Percentiles rank a stretch among this genome's conserved stretches.
Evolutionary conservation across 2,888 invertebrate species (phyloP).

Genomic region (Gonocerus acuteangulatus): DNA sequence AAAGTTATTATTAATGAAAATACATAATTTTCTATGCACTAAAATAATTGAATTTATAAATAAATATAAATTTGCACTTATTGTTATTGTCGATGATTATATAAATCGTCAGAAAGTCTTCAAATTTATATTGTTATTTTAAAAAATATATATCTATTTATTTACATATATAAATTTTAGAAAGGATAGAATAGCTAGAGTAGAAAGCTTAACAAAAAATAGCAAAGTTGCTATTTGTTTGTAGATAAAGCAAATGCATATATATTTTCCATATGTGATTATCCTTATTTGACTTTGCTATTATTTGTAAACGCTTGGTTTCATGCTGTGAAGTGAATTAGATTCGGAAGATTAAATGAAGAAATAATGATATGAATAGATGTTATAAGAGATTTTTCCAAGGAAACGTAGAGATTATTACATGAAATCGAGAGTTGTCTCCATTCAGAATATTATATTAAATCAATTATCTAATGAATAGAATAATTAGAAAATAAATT

Average conservation of each 20-base stretch:
- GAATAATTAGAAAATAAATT: too few relatives aligned
- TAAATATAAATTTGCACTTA: conserved; percentile 11
- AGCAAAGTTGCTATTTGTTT: conserved; percentile 1
- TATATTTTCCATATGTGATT: neutral
- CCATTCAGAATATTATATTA: too few relatives aligned
- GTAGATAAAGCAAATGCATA: neutral
- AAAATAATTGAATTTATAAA: conserved; percentile 1
- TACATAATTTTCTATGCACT: conserved; percentile 17
- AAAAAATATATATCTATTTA: conserved; percentile 6
- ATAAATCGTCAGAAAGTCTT: conserved; percentile 2
- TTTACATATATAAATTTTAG: neutral
- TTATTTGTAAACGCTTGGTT: conserved; percentile 14
- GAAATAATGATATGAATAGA: too few relatives aligned
- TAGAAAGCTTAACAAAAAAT: conserved; percentile 9
- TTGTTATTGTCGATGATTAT: neutral
- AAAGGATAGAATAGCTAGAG: neutral
- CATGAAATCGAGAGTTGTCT: too few relatives aligned
- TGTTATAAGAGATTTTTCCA: too few relatives aligned
- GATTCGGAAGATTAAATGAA: too few relatives aligned
- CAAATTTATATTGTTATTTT: conserved; percentile 13
- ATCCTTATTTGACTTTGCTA: conserved; percentile 2
- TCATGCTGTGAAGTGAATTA: neutral
- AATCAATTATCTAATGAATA: too few relatives aligned
- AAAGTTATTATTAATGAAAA: conserved; percentile 12
- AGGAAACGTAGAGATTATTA: too few relatives aligned